phyloP scores from a whole-genome alignment of 2,888 invertebrate genomes.

The Polyploca ridens region DNA sequence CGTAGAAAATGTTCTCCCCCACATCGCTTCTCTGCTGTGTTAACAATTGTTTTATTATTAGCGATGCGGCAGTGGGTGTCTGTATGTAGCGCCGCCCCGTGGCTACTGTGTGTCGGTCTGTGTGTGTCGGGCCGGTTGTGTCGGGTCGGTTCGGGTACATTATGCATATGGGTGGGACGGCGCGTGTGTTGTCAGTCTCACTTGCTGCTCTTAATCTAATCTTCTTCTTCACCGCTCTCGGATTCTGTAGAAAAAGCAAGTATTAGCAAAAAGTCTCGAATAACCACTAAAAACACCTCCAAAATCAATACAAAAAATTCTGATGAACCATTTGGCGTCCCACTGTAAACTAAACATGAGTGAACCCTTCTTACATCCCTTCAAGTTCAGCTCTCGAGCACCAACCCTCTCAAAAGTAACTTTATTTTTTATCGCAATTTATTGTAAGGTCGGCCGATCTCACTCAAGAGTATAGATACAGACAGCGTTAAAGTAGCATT shows the following conservation, averaged over 20 bases:
- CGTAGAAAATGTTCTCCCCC: conserved; percentile 69
- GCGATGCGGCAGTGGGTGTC: conserved; percentile 30
- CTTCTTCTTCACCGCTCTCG: conserved; percentile 82
- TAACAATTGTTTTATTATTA: conserved; percentile 42
- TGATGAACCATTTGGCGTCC: too few relatives aligned
- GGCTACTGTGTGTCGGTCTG: conserved; percentile 13
- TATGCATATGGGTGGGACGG: conserved; percentile 37
- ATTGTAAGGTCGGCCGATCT: too few relatives aligned
- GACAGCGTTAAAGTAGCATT: too few relatives aligned
- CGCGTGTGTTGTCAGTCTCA: conserved; percentile 74
- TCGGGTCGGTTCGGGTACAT: conserved; percentile 26
- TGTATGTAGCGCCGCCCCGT: conserved; percentile 30
- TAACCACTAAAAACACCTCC: neutral
- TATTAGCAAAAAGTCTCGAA: neutral
- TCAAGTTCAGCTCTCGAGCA: too few relatives aligned
- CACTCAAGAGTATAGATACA: too few relatives aligned
- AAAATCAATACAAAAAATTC: too few relatives aligned
- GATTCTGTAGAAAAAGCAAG: conserved; percentile 65
- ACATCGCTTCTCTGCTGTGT: conserved; percentile 42
- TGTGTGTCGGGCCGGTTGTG: conserved; percentile 16
- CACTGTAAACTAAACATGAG: too few relatives aligned
- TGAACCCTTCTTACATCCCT: too few relatives aligned
- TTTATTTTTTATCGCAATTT: too few relatives aligned
- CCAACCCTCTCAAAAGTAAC: too few relatives aligned
- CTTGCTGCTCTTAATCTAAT: conserved; percentile 81